Evolutionary conservation across 2,797 vertebrate genomes (phyloP), one percentile per base, ranked within the genome.

Genomic region (Acanthurus tractus): DNA sequence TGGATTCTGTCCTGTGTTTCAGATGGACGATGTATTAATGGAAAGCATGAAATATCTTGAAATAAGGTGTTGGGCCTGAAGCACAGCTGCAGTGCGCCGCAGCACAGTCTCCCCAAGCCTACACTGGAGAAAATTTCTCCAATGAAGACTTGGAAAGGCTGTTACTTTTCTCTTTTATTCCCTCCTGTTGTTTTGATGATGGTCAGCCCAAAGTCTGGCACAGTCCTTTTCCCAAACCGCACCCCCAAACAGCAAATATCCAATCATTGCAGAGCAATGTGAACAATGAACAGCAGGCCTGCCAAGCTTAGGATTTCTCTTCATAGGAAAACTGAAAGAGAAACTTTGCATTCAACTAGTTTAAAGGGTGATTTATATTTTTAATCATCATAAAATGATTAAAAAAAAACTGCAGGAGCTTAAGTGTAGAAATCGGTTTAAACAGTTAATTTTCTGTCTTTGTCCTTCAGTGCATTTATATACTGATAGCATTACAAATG

Each of bases 371-470:
- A 34, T 17, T 1, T 40, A 13, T 58, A 20, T 57, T 57, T 13
- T 38, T n/a, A 22, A 17, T 36, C 54, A 36, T 15, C 38, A 3
- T 17, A 44, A 20, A 40, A 36, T 17, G 3, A 17, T 14, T 8
- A 23, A 9, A 34, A 34, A 34, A 34, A 34, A 34, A 34, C 29
- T 34, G 29, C 29, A 34, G 3, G 8, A 20, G n/a, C 18, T n/a
- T 1, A 38, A 36, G 11, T 40, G 12, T 20, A 20, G 56, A 25
- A 55, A 17, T 17, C 11, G 6, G n/a, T 14, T 40, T 20, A n/a
- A 57, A 22, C 29, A 4, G 59, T 56, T 14, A n/a, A 67, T 70
- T 70, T 73, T 2, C 34, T 56, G 29, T 67, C 50, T 38, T 9
- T 25, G 18, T 68, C 15, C 56, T n/a, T 29, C 12, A 6, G 44